Evolutionary conservation across 2,888 invertebrate species (phyloP), one percentile per base, ranked within the genome.

Genomic region (Orthonevra nobilis): DNA sequence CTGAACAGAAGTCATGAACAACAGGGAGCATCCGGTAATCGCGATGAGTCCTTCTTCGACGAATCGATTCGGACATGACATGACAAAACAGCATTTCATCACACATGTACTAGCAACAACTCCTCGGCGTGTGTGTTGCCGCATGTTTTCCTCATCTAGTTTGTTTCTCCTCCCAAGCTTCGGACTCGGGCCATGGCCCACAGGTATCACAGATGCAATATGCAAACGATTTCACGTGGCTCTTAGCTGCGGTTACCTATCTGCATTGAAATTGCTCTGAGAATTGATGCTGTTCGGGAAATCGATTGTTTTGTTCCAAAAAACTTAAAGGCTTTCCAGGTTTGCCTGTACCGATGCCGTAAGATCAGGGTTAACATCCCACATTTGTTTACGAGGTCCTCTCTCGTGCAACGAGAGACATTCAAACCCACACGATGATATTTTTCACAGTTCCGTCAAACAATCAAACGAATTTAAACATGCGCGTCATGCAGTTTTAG

Each of bases 1-100:
- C 17, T n/a, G 58, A 70, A 70, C 75, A 77, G 75, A 70, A 77
- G 75, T 75, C 69, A 75, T 40, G 61, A 44, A 40, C 40, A 48
- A 52, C 40, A 28, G 14, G 72, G 17, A 30, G 30, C 58, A 32
- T 46, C 64, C 17, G 30, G 50, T 54, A 58, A 77, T 77, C 77
- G 46, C 72, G 64, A 64, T 64, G 58, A 52, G 50, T 72, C 58
- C 75, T 50, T 56, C 70, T 75, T 75, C 70, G 69, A 63, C 75
- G 75, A 75, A 75, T 75, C 70, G 63, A 75, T 63, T 75, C 42
- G 75, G 69, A 75, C 75, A 70, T 20, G 44, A 46, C 56, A 63
- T 75, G 75, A 75, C 74, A 63, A 63, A 72, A 56, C 56, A 63
- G 61, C 61, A 54, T 60, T 74, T 48, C 74, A 74, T 68, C 38